Base-by-base conservation (phyloP, 2,797 vertebrate genomes). In the Podarcis lilfordi region DNA sequence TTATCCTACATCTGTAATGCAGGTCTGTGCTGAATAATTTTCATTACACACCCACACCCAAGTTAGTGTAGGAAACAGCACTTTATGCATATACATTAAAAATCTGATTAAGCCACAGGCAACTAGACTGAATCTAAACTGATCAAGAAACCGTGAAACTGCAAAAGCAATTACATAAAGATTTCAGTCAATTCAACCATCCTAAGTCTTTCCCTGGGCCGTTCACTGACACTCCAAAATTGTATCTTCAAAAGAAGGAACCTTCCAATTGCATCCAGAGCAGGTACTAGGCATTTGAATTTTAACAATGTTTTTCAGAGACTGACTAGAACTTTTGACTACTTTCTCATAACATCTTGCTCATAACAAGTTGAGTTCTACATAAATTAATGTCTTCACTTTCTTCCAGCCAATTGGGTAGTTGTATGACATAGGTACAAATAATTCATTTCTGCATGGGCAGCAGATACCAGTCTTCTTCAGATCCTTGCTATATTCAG, bases 1-100 rank as follows among this genome's bases (percentile, higher is more conserved):
- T 94, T 94, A 91, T 92, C 88, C 79, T 88, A 81, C 89, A 80
- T 89, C 77, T 92, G 80, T 90, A 94, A 85, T 89, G 89, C 84
- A 93, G 89, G 91, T 79, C 87, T 86, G 93, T 91, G 92, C 89
- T 87, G 90, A 91, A 72, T 91, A 81, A 84, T 93, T 94, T 92
- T 94, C 90, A 93, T 94, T 92, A 91, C 17, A 76, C 43, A 89
- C 87, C 3, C 43, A 43, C 43, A 43, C 43, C 0, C 10, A 50
- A 13, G 13, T 92, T 93, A 89, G 91, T 89, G 78, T 11, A 82
- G 90, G 88, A 91, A 87, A 82, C 71, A 21, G 23, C 32, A 71
- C 85, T 19, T 68, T 59, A 29, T 61, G 50, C 17, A 66, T 55
- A 76, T 50, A 6, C 37, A 15, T 40, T 21, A 45, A 19, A 82